Evolutionary conservation across 2,797 vertebrate species (phyloP).

Genomic region (Pangasius mekongensis): DNA sequence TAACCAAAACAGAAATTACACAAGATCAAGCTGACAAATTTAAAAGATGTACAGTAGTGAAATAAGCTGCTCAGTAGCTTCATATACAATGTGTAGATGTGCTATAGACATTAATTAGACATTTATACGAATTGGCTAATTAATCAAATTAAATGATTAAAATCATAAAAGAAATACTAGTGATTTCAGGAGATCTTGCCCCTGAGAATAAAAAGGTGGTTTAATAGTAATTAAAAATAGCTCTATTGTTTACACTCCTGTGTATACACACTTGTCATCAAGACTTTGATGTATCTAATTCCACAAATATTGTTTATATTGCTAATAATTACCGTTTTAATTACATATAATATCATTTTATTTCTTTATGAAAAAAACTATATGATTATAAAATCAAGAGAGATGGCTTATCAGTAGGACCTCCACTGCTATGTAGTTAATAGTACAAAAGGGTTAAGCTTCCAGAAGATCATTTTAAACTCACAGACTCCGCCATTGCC

Average conservation of each 20-base stretch:
- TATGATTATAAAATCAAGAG: neutral
- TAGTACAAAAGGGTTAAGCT: neutral
- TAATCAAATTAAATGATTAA: neutral
- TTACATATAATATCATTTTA: neutral
- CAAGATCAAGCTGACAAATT: neutral
- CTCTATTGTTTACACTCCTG: too few species aligned
- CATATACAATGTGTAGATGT: neutral
- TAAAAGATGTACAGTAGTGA: neutral
- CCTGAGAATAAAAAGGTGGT: neutral
- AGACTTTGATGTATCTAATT: neutral
- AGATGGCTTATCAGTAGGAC: neutral
- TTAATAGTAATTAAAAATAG: neutral
- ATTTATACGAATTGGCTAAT: neutral
- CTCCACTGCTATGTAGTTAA: neutral
- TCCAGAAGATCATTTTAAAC: neutral
- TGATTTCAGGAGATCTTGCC: neutral
- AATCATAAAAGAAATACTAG: neutral
- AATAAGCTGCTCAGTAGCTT: neutral
- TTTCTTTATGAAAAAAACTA: neutral
- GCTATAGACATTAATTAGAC: neutral
- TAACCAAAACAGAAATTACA: neutral
- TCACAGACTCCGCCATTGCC: neutral
- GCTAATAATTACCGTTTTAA: neutral
- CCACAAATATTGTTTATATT: neutral
- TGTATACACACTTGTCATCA: neutral